Evolutionary conservation across 2,113 vertebrate genomes (phyloP).

Genomic region (Lagenorhynchus albirostris): DNA sequence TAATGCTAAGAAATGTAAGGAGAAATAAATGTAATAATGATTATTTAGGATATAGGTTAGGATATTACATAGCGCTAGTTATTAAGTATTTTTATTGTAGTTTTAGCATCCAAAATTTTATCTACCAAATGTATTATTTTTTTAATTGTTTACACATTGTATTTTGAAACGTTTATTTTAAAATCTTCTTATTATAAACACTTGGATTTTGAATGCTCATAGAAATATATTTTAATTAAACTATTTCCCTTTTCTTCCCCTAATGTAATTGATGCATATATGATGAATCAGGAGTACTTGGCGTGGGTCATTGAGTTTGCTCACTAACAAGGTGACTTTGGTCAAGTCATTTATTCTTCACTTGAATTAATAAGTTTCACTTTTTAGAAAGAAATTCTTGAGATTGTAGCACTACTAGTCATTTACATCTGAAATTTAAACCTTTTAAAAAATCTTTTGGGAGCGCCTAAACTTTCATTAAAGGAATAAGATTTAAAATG

Average conservation of each 20-base stretch:
- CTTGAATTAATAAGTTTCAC: neutral
- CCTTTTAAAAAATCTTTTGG: neutral
- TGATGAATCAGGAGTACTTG: neutral
- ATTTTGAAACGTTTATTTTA: neutral
- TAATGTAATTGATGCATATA: neutral
- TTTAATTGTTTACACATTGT: neutral
- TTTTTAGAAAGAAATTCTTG: neutral
- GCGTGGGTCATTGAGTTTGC: neutral
- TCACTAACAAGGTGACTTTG: neutral
- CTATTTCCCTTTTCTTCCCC: neutral
- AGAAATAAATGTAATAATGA: neutral
- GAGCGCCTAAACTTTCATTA: neutral
- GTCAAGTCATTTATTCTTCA: neutral
- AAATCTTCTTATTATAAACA: neutral
- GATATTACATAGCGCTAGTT: neutral
- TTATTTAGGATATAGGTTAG: conserved; percentile 3
- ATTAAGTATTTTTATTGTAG: neutral
- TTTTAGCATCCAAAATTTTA: neutral
- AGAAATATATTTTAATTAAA: conserved; percentile 14
- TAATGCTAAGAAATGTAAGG: neutral
- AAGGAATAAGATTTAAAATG: neutral
- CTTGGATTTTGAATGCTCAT: neutral
- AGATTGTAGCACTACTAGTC: neutral
- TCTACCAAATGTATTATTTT: neutral
- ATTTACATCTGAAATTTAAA: neutral